Evolutionary conservation across 2,888 invertebrate species (phyloP), one percentile per base, ranked within the genome.

Genomic region (Cryptocephalus moraei): DNA sequence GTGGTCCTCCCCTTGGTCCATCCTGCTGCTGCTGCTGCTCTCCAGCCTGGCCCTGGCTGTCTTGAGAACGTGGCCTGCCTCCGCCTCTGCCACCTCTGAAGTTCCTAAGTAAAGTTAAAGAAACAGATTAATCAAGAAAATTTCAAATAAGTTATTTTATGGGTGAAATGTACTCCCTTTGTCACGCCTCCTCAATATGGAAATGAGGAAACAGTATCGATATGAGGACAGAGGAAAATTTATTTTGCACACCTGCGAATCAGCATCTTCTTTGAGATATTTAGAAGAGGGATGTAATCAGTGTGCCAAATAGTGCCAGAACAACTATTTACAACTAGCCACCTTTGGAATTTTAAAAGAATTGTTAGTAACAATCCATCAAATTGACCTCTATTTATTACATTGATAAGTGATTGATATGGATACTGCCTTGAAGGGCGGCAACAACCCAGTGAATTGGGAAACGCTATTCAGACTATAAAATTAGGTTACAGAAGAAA

Each of bases 31-130:
- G 67, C 56, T 69, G 67, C 55, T 70, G 72, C 56, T 72, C 70
- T 54, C 68, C 71, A 58, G 67, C 70, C 58, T 70, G 69, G 55
- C 67, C 71, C 59, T 71, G 69, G 55, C 68, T 63, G 58, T 77
- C 77, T 63, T 76, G 74, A 56, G 75, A 76, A 55, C 75, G 74
- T 48, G 75, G 75, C 56, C 76, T 79, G 49, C 69, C 69, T 45
- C 73, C 73, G 38, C 76, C 80, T 56, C 81, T 75, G 57, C 82
- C 81, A 42, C 83, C 82, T 56, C 83, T 81, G 76, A 80, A 82
- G 68, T 86, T 85, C 52, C 69, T 49, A 36, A 11, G 4, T 11
- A 36, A 11, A 36, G 12, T 36, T 36, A 11, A 36, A 12, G 36
- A 11, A 36, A 36, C 36, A 36, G 12, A 36, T 36, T 36, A 36